These are phyloP conservation scores for Micrasema longulum DNA, from an alignment of 1,140 invertebrate species.

Conservation along the genomic window DNA sequence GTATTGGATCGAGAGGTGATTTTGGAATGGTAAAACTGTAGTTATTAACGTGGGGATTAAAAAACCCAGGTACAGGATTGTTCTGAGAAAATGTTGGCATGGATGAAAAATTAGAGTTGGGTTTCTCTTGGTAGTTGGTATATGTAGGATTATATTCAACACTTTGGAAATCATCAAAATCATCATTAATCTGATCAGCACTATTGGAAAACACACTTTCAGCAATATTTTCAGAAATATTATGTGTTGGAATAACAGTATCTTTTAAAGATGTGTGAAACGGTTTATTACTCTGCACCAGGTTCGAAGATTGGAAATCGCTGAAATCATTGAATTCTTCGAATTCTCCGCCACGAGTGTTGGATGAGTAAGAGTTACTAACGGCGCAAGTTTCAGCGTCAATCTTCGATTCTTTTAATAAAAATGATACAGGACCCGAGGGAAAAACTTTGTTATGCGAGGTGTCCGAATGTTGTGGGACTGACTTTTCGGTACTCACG, in stretches of 20 bases:
- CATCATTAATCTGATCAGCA: constrained; percentile 58
- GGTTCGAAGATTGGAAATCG: constrained; percentile 61
- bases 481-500: not conserved
- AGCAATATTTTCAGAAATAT: constrained; percentile 15
- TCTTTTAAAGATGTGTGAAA: constrained; percentile 6
- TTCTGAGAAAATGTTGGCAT: not conserved
- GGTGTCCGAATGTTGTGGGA: not conserved
- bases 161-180: constrained; percentile 66
- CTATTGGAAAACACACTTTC: constrained; percentile 32
- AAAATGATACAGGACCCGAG: constrained; percentile 39
- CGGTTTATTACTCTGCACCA: too few relatives aligned
- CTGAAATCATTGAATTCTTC: constrained; percentile 59
- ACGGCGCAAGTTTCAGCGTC: constrained; percentile 26
- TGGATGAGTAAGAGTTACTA: not conserved
- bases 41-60: constrained; percentile 7
- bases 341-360: too few relatives aligned
- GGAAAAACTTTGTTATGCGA: not conserved
- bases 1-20: constrained; percentile 38
- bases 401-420: constrained; percentile 53
- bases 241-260: constrained; percentile 6
- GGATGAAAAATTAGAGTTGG: constrained; percentile 2
- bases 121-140: constrained; percentile 12
- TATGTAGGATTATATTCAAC: constrained; percentile 51
- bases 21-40: constrained; percentile 33
- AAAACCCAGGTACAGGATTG: constrained; percentile 3